A percentile compares a stretch with the other conserved stretches of the same genome.
phyloP scores from a whole-genome alignment of 2,113 vertebrate genomes.

The Actinemys pallida region DNA sequence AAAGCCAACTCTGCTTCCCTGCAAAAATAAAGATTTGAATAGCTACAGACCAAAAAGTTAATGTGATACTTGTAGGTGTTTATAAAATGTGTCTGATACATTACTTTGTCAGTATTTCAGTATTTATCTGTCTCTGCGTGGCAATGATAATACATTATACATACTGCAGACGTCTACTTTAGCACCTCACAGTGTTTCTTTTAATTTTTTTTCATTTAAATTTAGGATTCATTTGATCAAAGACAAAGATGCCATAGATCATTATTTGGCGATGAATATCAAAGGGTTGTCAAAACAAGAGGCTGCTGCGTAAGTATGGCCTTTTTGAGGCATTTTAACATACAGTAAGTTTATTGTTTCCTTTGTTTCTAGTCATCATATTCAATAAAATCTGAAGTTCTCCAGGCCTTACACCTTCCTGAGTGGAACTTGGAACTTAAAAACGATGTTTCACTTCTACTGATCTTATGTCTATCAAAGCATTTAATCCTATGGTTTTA shows the following conservation, averaged over 20 bases:
- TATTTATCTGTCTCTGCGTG: constrained; percentile 61
- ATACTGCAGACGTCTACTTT: constrained; percentile 68
- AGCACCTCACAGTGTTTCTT: constrained; percentile 64
- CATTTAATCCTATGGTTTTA: constrained; percentile 67
- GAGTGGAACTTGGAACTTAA: constrained; percentile 78
- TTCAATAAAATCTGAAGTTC: constrained; percentile 81
- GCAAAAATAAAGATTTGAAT: constrained; percentile 49
- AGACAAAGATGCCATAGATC: constrained; percentile 83
- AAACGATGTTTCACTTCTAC: constrained; percentile 79
- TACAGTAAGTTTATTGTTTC: constrained; percentile 78
- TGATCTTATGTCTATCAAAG: constrained; percentile 79
- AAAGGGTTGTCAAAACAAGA: constrained; percentile 86
- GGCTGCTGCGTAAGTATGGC: constrained; percentile 82
- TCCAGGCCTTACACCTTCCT: constrained; percentile 69
- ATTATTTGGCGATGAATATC: constrained; percentile 82
- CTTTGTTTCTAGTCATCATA: constrained; percentile 77
- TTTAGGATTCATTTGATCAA: constrained; percentile 84
- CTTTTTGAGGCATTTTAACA: constrained; percentile 76
- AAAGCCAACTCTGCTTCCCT: constrained; percentile 1
- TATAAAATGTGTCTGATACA: constrained; percentile 44
- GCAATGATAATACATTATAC: constrained; percentile 56
- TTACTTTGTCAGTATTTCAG: constrained; percentile 64
- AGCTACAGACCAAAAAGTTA: constrained; percentile 30
- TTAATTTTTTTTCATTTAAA: constrained; percentile 78
- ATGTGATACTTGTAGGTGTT: constrained; percentile 52